Conservation (phyloP, 1,140 invertebrate genomes). For the Octopus sinensis region DNA sequence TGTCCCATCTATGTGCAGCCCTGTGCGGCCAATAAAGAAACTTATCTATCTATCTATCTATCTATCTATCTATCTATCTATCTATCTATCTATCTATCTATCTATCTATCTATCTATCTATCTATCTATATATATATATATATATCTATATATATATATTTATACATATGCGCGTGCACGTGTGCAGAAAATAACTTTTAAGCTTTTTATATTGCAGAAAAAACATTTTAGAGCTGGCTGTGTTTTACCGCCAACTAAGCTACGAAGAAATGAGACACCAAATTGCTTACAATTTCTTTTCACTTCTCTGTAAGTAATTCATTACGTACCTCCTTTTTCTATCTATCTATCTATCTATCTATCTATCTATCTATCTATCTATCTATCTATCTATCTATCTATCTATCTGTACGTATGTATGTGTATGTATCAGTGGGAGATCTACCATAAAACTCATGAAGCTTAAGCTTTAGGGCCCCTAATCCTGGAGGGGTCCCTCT, state of each 20-base stretch:
- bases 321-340: neutral
- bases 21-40: neutral
- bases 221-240: constrained; percentile 39
- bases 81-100: neutral
- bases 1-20: too few relatives aligned
- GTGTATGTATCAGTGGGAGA: too few relatives aligned
- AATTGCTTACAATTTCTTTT: constrained; percentile 37
- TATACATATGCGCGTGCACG: neutral
- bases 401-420: neutral
- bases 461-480: too few relatives aligned
- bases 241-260: constrained; percentile 40
- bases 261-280: constrained; percentile 44
- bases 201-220: constrained; percentile 32
- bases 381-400: neutral
- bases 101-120: neutral
- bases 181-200: neutral
- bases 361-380: neutral
- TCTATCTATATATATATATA: neutral
- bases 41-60: neutral
- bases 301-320: constrained; percentile 40
- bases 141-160: neutral
- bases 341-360: neutral
- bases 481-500: too few relatives aligned
- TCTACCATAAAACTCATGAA: too few relatives aligned
- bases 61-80: neutral